phyloP scores from a whole-genome alignment of 2,888 invertebrate species.

The Synergus umbraculus region DNA sequence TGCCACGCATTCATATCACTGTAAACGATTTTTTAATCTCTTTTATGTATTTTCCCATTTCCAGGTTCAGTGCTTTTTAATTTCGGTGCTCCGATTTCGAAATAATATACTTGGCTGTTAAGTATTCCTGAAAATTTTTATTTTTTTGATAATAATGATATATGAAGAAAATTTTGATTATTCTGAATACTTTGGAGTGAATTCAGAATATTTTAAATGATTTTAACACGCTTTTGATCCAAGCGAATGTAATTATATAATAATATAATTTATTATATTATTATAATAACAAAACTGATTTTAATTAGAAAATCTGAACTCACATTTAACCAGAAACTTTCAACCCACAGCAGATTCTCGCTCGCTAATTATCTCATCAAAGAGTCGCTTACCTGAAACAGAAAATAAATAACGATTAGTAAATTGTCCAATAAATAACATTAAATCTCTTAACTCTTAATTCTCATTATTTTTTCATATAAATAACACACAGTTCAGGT shows the following conservation, averaged over 20 bases:
- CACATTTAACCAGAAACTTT: not conserved
- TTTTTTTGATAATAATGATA: no score
- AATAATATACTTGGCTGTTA: not conserved
- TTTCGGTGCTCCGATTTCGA: not conserved
- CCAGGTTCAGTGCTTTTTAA: not conserved
- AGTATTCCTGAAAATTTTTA: no score
- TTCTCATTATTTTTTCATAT: not conserved
- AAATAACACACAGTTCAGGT: not conserved
- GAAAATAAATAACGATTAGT: conserved; percentile 16
- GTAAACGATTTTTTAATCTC: not conserved
- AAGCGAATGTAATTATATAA: no score
- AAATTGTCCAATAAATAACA: not conserved
- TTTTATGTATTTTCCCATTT: not conserved
- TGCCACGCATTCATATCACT: conserved; percentile 54
- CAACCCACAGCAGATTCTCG: not conserved
- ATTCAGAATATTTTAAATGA: no score
- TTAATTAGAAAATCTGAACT: not conserved
- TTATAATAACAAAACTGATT: not conserved
- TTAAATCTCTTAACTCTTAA: conserved; percentile 6
- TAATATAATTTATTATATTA: no score
- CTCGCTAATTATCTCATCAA: conserved; percentile 19
- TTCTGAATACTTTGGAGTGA: no score
- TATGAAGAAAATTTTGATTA: no score
- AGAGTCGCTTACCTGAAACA: conserved; percentile 30
- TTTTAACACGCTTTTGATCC: no score